Evolutionary conservation across 2,113 vertebrate genomes (phyloP).

Genomic region (Alectura lathami): DNA sequence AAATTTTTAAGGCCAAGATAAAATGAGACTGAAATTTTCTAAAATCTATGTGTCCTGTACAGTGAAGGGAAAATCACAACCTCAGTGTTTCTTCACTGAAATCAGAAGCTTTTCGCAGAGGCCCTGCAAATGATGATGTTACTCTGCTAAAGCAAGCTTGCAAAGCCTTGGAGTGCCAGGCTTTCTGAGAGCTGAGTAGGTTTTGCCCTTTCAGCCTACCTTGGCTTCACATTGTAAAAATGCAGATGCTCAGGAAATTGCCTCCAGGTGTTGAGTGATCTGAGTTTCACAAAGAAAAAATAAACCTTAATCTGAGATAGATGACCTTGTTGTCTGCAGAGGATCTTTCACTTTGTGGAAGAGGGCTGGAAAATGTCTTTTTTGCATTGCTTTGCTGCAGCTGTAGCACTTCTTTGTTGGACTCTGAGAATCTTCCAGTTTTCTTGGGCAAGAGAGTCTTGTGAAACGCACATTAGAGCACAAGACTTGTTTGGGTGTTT

Average conservation of each 20-base stretch:
- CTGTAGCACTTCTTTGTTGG: background rate
- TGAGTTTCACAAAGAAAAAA: constrained; percentile 48
- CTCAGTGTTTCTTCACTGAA: background rate
- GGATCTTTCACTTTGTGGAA: background rate
- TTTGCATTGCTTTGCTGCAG: background rate
- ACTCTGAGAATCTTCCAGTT: background rate
- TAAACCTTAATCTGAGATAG: constrained; percentile 41
- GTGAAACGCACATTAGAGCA: background rate
- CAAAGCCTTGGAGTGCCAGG: background rate
- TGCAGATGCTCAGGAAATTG: constrained; percentile 68
- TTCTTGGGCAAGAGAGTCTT: background rate
- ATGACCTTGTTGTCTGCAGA: constrained; percentile 23
- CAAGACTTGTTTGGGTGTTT: background rate
- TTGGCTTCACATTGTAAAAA: constrained; percentile 56
- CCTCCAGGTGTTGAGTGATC: constrained; percentile 51
- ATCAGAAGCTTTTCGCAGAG: background rate
- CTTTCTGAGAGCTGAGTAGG: constrained; percentile 18
- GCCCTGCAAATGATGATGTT: background rate
- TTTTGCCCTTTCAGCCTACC: constrained; percentile 54
- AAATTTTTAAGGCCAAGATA: background rate
- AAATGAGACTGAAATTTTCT: background rate
- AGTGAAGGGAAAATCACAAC: background rate
- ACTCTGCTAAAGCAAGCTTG: background rate
- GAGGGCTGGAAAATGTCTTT: background rate
- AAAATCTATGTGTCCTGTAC: background rate